Evolutionary conservation across 2,113 vertebrate species (phyloP).

Genomic region (Xiphophorus hellerii): DNA sequence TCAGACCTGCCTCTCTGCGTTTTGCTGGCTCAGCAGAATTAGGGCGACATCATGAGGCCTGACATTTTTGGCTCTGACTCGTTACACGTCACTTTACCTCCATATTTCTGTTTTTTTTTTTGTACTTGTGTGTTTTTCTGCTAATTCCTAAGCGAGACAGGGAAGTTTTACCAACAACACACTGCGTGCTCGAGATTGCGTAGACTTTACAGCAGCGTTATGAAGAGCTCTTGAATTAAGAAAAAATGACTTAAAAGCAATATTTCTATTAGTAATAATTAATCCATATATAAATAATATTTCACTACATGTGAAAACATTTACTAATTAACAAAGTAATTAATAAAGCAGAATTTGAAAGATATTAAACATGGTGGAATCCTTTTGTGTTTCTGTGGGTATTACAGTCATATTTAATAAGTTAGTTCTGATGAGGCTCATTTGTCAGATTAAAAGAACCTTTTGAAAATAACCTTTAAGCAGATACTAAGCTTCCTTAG

Average conservation of each 20-base stretch:
- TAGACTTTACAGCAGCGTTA: not conserved
- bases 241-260: too few relatives aligned
- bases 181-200: not conserved
- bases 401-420: too few relatives aligned
- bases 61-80: constrained; percentile 22
- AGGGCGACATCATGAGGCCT: constrained; percentile 17
- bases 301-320: not conserved
- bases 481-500: too few relatives aligned
- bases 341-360: not conserved
- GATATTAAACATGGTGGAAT: not conserved
- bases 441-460: too few relatives aligned
- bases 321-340: too few relatives aligned
- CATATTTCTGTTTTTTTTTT: not conserved
- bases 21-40: constrained; percentile 47
- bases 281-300: too few relatives aligned
- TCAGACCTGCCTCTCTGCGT: not conserved
- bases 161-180: not conserved
- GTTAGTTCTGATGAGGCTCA: too few relatives aligned
- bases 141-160: not conserved
- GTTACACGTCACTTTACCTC: constrained; percentile 15
- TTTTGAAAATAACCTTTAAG: too few relatives aligned
- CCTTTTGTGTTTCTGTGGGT: too few relatives aligned
- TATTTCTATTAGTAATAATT: too few relatives aligned
- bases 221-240: not conserved
- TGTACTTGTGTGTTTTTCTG: constrained; percentile 12